A percentile compares a stretch with the other conserved stretches of the same genome.
Evolutionary conservation across 2,113 vertebrate species (phyloP).

Genomic region (Pteronura brasiliensis): DNA sequence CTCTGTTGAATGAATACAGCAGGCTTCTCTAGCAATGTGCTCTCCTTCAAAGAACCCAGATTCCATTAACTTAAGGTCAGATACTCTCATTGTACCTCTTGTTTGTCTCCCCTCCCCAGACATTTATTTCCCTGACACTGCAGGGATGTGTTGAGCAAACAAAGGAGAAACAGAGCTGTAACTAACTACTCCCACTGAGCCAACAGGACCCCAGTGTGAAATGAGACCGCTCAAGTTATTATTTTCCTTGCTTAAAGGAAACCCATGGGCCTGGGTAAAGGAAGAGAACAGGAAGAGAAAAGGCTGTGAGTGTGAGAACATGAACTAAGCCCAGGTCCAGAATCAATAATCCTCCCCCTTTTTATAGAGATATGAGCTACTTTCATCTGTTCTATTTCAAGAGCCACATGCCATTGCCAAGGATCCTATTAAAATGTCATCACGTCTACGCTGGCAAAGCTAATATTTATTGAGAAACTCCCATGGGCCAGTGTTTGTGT

Average conservation of each 20-base stretch:
- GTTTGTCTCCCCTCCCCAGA: background rate
- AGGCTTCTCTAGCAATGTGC: background rate
- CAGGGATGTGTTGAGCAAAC: background rate
- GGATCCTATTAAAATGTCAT: background rate
- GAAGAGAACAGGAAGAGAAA: background rate
- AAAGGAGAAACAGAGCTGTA: background rate
- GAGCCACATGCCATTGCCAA: background rate
- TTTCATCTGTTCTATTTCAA: background rate
- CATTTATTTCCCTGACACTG: constrained; percentile 11
- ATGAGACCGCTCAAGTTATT: background rate
- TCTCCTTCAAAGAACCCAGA: constrained; percentile 28
- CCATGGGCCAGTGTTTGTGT: background rate
- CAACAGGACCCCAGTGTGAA: background rate
- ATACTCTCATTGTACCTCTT: background rate
- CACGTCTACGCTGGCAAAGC: background rate
- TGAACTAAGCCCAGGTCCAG: background rate
- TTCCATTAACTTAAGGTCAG: constrained; percentile 57
- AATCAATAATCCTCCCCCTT: background rate
- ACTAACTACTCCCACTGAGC: background rate
- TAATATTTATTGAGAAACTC: background rate
- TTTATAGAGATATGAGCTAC: background rate
- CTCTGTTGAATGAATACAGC: background rate
- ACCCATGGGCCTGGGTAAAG: background rate
- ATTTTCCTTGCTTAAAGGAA: background rate
- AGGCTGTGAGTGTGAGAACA: background rate